Evolutionary conservation across 92 coral and sea anemone species (phyloP), one percentile per base, ranked within the genome.

Genomic region (Epizoanthus scotinus): DNA sequence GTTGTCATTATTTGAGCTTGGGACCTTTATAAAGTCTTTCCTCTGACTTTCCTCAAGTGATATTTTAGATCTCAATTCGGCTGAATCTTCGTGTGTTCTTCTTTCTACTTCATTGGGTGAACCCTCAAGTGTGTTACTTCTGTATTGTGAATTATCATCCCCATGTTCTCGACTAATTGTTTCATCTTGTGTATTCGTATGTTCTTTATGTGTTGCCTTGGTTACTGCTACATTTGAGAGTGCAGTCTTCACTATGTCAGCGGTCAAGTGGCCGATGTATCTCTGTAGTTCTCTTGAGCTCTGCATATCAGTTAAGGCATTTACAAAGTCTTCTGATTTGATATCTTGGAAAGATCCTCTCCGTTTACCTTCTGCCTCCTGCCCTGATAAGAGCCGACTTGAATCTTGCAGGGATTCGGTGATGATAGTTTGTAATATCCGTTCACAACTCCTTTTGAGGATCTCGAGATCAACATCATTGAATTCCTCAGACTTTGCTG

Each of bases 351-450:
- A 52, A 26, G 83, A 63, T 40, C 34, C 44, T n/a, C n/a, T 64
- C 2, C 12, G 54, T 25, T 67, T 79, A 26, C 31, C 47, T 26
- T 79, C 72, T 31, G 24, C 47, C 70, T 8, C 69, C 74, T 56
- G 29, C 21, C 63, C 31, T 3, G 68, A 59, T 26, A 24, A 50
- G 7, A 47, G 75, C 31, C 63, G 74, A 67, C 91, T 87, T 12
- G 91, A 87, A 34, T 92, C 91, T 6, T 87, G 90, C 34, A 93
- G 84, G 14, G 97, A 90, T 62, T 93, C 97, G 26, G 92, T 83
- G 17, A 93, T 93, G 19, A 93, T 85, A 36, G 78, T 88, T 19
- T 85, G 91, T 26, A 90, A 91, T 85, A 93, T 87, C 71, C 86
- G 89, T 59, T 90, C 94, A 88, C 97, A 93, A 86, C 85, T 90